phyloP scores from a whole-genome alignment of 2,113 vertebrate species.

The Pterocles burchelli region DNA sequence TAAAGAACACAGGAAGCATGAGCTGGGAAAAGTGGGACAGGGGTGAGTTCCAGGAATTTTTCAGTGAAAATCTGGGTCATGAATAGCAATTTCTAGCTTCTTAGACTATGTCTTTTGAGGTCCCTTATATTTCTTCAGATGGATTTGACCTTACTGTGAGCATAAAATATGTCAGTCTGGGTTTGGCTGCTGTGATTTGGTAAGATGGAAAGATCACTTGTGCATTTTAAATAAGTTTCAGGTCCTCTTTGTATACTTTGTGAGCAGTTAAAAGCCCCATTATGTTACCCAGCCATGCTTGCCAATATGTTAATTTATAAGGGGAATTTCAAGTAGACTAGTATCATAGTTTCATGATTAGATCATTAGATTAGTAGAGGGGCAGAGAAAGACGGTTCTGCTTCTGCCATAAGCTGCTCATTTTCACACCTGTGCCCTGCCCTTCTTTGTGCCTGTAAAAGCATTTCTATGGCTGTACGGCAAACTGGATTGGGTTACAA shows the following conservation, averaged over 20 bases:
- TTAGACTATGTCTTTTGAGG: not conserved
- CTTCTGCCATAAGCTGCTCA: not conserved
- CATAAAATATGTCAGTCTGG: not conserved
- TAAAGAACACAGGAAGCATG: not conserved
- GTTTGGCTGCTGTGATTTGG: not conserved
- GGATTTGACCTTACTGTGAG: not conserved
- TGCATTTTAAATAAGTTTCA: not conserved
- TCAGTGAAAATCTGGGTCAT: not conserved
- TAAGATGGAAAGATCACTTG: not conserved
- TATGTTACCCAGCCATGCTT: not conserved
- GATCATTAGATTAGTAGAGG: not conserved
- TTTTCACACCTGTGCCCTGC: conserved; percentile 14
- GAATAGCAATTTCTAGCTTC: not conserved
- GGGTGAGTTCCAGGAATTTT: conserved; percentile 39
- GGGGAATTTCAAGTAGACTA: not conserved
- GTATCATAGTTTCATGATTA: not conserved
- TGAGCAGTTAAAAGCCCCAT: not conserved
- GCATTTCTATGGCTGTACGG: not conserved
- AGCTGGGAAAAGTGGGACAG: not conserved
- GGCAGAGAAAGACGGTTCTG: not conserved
- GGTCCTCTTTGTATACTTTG: not conserved
- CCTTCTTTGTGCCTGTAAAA: not conserved
- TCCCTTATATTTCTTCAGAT: not conserved
- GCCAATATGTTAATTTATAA: not conserved
- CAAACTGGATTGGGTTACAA: not conserved